A percentile compares a stretch with the other conserved stretches of the same genome.
Conservation (phyloP, 1,140 invertebrate species). For the Drosophila baimaii region DNA sequence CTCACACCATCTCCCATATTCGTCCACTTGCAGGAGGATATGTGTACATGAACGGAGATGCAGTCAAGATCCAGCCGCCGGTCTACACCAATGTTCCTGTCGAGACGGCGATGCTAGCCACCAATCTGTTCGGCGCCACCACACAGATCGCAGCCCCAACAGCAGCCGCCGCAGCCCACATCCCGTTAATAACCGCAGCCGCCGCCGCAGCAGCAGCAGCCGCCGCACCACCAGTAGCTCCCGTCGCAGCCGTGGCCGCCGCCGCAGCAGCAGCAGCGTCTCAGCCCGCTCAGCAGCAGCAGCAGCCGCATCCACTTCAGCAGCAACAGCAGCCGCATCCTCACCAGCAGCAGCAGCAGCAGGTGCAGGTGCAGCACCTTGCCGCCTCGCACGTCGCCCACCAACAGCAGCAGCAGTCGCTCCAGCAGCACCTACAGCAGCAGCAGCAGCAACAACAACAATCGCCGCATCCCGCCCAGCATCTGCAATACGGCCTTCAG, state of each 20-base stretch:
- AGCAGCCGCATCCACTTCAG: constrained; percentile 32
- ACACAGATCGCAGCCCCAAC: constrained; percentile 80
- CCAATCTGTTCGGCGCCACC: constrained; percentile 75
- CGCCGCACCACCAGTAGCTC: constrained; percentile 56
- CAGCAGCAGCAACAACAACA: constrained; percentile 57
- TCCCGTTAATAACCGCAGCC: constrained; percentile 79
- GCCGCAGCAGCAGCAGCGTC: constrained; percentile 32
- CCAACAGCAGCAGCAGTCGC: constrained; percentile 60
- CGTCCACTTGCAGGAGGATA: constrained; percentile 69
- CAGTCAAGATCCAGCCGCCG: constrained; percentile 79
- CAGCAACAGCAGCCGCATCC: constrained; percentile 52
- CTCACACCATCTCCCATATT: constrained; percentile 4
- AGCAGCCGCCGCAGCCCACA: constrained; percentile 72
- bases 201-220: constrained; percentile 58
- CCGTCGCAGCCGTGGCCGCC: constrained; percentile 51
- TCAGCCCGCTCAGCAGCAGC: constrained; percentile 41
- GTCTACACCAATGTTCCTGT: constrained; percentile 83
- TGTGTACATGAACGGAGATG: constrained; percentile 84
- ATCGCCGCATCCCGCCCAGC: constrained; percentile 58
- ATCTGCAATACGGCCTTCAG: constrained; percentile 68
- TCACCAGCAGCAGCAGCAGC: constrained; percentile 58
- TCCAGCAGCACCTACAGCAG: constrained; percentile 49
- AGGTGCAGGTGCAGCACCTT: constrained; percentile 62
- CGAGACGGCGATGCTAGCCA: constrained; percentile 83
- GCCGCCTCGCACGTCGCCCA: constrained; percentile 63